Evolutionary conservation across 2,113 vertebrate genomes (phyloP), one percentile per base, ranked within the genome.

Genomic region (Carollia perspicillata): DNA sequence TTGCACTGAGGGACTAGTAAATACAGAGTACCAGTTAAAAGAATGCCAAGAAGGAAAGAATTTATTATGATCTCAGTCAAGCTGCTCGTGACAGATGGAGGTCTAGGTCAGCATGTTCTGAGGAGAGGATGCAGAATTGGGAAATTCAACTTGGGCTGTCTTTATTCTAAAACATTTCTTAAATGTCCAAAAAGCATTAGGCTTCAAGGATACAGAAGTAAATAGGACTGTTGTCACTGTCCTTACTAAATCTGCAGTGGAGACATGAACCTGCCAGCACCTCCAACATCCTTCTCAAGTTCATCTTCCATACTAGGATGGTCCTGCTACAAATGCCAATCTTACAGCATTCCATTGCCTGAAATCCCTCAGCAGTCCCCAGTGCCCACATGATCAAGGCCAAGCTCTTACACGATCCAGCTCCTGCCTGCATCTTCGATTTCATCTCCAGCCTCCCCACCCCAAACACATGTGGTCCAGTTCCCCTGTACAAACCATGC

Each of bases 71-170:
- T 96, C 93, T 88, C 55, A 79, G 85, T 92, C 89, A 97, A 89
- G 97, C 95, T 97, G 96, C 66, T 92, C n/a, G 40, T 94, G 97
- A 96, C 95, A 95, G 96, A 97, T 96, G 93, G 96, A 94, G 79
- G 96, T 87, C 89, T 69, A 85, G 96, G 97, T 96, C 96, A 96
- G 96, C 91, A 83, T 79, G 93, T 89, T 96, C 80, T 86, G 60
- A 91, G 66, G 89, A 96, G 0, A 85, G 77, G 89, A 90, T 28
- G 49, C 71, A 74, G 83, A 89, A 84, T 0, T 89, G 40, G 77
- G 80, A 96, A 96, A 89, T 89, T 94, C 90, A 92, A 18, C 80
- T 74, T 28, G 68, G 77, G 63, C 68, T 89, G 55, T 69, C 93
- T 94, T 89, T 33, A 89, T 35, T 93, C 40, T 49, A 90, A 42